Base-by-base conservation (phyloP, 1,140 invertebrate species). In the Calephelis nemesis region DNA sequence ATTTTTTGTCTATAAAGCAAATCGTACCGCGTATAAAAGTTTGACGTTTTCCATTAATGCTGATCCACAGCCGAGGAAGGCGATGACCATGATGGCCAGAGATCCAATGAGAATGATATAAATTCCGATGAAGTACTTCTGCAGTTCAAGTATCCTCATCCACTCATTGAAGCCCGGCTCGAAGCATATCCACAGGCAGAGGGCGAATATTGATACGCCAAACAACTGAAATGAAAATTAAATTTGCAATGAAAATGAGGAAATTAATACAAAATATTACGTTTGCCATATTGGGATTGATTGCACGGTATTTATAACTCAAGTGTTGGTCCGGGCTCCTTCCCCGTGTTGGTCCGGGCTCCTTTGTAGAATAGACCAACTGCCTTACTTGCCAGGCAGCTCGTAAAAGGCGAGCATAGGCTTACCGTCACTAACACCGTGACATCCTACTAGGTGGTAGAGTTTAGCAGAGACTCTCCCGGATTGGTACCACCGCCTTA, bases 101-200 rank as follows among this genome's bases (percentile, higher is more conserved):
- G 95, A 94, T 1, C 93, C 93, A 42, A 95, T 92, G 39, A 97
- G 94, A 48, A 98, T 91, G 48, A 98, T 93, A 75, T 97, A 97
- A 67, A 96, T 92, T 7, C 96, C 97, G 58, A 95, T 96, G 91
- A 97, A 97, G 85, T 96, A 97, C 58, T 95, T 92, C 64, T 94
- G 88, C 49, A 97, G 94, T 58, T 96, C 93, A 19, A 97, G 84
- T 68, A 95, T 95, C 5, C 93, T 91, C 40, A 98, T 93, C 95
- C 96, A 97, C 72, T 97, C 95, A 78, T 95, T 95, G 74, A 97
- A 95, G 1, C 95, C 95, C 4, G 95, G 94, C 73, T 98, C 97
- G 15, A 96, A 92, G 64, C 95, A 93, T 74, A 97, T 92, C 95
- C 96, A 98, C 15, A 98, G 89, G 47, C 95, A 95, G 8, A 98